These are phyloP conservation scores for Pipistrellus kuhlii DNA, from an alignment of 2,797 vertebrate genomes.

Conservation along the genomic window DNA sequence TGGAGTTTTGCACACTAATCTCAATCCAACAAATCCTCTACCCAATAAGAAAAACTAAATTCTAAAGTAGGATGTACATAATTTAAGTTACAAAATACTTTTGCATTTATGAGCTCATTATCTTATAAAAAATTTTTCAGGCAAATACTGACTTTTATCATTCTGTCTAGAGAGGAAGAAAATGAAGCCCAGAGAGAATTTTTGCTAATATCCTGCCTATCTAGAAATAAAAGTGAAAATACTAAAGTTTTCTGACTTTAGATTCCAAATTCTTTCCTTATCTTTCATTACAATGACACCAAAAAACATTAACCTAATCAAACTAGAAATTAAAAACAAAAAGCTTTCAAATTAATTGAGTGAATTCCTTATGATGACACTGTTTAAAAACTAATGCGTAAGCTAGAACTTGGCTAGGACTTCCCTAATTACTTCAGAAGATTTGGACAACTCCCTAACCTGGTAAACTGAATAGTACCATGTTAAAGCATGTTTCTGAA, in stretches of 20 bases:
- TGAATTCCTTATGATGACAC: conserved; percentile 30
- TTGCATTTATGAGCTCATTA: conserved; percentile 6
- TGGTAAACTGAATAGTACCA: conserved; percentile 6
- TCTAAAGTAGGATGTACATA: neutral
- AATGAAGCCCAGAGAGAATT: neutral
- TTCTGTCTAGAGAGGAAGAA: conserved; percentile 28
- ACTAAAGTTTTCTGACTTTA: conserved; percentile 34
- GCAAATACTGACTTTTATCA: conserved; percentile 22
- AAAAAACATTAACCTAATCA: conserved; percentile 43
- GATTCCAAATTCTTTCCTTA: conserved; percentile 35
- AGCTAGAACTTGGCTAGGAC: conserved; percentile 31
- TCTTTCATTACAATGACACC: conserved; percentile 11
- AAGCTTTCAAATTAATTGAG: conserved; percentile 42
- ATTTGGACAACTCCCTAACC: conserved; percentile 28
- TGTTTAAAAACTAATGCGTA: conserved; percentile 37
- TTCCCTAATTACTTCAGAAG: neutral
- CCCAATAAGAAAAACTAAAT: conserved; percentile 48
- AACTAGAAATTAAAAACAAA: conserved; percentile 59
- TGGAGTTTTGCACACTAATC: conserved; percentile 3
- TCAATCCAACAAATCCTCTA: conserved; percentile 38
- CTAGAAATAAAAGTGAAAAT: neutral
- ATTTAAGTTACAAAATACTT: conserved; percentile 36
- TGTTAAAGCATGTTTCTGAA: conserved; percentile 14
- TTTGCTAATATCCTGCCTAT: neutral
- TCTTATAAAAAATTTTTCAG: neutral